Base-by-base conservation (phyloP, 2,113 vertebrate species). In the Egretta garzetta region DNA sequence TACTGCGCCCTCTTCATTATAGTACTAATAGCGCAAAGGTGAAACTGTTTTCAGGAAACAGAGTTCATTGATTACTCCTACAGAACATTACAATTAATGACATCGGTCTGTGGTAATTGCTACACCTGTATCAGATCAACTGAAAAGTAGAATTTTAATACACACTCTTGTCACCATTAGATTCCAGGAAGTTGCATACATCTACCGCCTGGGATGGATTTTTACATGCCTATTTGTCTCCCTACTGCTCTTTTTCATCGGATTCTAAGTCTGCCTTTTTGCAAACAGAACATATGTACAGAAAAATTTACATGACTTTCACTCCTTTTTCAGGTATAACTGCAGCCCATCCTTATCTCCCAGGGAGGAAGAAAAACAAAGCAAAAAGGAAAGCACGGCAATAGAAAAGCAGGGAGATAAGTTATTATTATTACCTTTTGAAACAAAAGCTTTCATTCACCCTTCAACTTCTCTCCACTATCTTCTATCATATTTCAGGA, bases 391-490 rank as follows among this genome's bases (percentile, higher is more conserved):
- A 91, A 91, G 50, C 39, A 80, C 5, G 5, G 24, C 75, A 66
- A 60, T 9, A 77, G 70, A 76, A 88, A 84, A 80, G 49, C 39
- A 68, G 21, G 24, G 30, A 70, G 53, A 79, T 66, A 75, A 93
- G 86, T 90, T 95, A 92, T 94, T 92, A 93, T 95, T 96, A 95
- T 93, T 91, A 88, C 85, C 75, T 94, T 95, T 90, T 64, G 84
- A 96, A 94, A 95, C 90, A 94, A 94, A 94, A 96, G 92, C 87
- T 95, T 94, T 96, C 86, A 81, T 95, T 94, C 92, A 93, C 93
- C 75, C 85, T 87, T 94, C 87, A 95, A 84, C 91, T 84, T 80
- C 53, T 89, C 62, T 62, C 71, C 62, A 55, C 86, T 95, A 76
- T 90, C 84, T 96, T 84, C 84, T 88, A 52, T 96, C 91, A 91